Evolutionary conservation across 2,888 invertebrate species (phyloP).

Genomic region (Pristionchus japonicus): DNA sequence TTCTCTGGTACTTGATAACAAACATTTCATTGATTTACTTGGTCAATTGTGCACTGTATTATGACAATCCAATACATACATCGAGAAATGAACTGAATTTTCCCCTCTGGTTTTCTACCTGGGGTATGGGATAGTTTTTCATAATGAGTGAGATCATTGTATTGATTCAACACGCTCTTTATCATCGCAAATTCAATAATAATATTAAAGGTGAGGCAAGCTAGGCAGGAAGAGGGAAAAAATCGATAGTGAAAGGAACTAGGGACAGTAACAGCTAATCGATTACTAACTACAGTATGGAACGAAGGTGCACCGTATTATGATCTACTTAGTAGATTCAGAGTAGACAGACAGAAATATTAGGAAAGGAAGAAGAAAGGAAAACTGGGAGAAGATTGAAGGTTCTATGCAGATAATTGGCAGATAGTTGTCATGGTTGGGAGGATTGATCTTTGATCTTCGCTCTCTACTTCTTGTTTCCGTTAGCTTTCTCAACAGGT

Average conservation of each 20-base stretch:
- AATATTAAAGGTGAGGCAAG: slow-evolving; percentile 28
- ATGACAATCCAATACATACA: no score
- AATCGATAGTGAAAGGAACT: not conserved
- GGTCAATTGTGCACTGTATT: no score
- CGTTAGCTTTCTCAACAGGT: slow-evolving; percentile 44
- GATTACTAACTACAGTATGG: slow-evolving; percentile 2
- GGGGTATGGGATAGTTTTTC: no score
- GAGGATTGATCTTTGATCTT: slow-evolving; percentile 35
- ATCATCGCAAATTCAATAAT: slow-evolving; percentile 17
- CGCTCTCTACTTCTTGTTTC: slow-evolving; percentile 36
- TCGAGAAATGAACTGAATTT: no score
- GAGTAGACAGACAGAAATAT: not conserved
- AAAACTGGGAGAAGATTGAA: not conserved
- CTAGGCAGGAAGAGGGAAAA: not conserved
- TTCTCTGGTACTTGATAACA: not conserved
- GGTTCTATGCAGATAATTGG: not conserved
- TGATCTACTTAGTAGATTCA: slow-evolving; percentile 40
- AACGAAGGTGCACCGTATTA: slow-evolving; percentile 22
- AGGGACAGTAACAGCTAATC: slow-evolving; percentile 18
- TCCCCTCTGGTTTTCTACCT: no score
- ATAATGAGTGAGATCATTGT: no score
- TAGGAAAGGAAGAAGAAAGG: not conserved
- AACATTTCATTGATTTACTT: not conserved
- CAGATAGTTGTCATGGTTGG: not conserved
- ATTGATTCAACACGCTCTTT: not conserved